Conservation (phyloP, 2,797 vertebrate genomes). For the Setipinna tenuifilis region DNA sequence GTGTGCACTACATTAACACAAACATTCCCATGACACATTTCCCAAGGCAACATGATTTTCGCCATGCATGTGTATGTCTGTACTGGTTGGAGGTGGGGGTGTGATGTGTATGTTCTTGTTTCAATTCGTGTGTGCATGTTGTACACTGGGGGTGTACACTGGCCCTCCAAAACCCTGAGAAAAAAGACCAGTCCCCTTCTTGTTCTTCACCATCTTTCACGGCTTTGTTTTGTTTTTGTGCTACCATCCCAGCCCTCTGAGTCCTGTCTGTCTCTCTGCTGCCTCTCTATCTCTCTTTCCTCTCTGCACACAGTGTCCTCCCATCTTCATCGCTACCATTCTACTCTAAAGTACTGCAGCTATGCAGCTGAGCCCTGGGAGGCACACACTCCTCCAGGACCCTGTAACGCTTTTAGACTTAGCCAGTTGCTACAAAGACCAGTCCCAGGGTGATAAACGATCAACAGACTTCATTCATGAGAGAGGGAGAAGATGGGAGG, state of each 20-base stretch:
- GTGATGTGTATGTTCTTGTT: constrained; percentile 8
- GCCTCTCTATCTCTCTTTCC: not conserved
- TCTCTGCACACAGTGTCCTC: not conserved
- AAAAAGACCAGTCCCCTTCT: not conserved
- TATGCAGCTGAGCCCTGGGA: not conserved
- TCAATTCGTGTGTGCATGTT: too few relatives aligned
- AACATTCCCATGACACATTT: constrained; percentile 56
- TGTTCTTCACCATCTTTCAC: constrained; percentile 57
- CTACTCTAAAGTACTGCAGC: not conserved
- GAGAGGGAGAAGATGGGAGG: not conserved
- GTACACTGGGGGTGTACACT: not conserved
- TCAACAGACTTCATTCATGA: not conserved
- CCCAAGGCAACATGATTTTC: not conserved
- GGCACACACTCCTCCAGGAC: not conserved
- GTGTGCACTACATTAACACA: constrained; percentile 49
- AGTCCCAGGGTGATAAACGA: not conserved
- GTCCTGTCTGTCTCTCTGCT: not conserved
- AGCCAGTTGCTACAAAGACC: not conserved
- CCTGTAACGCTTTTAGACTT: not conserved
- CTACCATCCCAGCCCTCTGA: not conserved
- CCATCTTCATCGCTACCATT: not conserved
- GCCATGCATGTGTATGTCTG: constrained; percentile 41
- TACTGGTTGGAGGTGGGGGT: not conserved
- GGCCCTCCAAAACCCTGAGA: not conserved
- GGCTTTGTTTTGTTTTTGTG: constrained; percentile 55